Conservation (phyloP, 2,888 invertebrate genomes). For the Rotaria sp. region DNA sequence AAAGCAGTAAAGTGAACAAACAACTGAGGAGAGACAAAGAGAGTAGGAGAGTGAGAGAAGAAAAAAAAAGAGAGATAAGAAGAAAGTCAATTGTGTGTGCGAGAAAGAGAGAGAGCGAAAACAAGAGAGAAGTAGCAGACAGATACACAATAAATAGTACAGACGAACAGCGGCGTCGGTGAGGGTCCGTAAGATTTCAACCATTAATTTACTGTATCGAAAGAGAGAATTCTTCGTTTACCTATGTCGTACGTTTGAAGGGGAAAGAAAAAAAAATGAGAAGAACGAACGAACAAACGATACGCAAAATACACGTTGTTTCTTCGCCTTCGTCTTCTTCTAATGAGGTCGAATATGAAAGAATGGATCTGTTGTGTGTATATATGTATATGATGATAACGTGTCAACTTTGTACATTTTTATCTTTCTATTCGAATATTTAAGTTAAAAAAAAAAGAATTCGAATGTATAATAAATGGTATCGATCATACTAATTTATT, state of each 20-base stretch:
- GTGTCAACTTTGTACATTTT: background rate
- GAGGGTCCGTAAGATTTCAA: background rate
- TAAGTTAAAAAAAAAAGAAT: background rate
- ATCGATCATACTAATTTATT: conserved; percentile 7
- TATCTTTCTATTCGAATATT: background rate
- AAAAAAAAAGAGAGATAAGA: background rate
- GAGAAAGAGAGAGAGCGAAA: background rate
- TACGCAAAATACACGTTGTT: background rate
- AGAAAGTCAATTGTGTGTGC: background rate
- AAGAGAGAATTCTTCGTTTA: background rate
- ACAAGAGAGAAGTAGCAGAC: background rate
- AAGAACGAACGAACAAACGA: conserved; percentile 10
- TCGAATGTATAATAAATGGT: background rate
- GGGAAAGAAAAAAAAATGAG: background rate
- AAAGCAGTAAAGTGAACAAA: conserved; percentile 9
- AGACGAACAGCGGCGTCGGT: conserved; percentile 14
- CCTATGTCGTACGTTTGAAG: background rate
- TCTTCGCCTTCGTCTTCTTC: background rate
- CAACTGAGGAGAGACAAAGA: background rate
- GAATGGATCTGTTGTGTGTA: background rate
- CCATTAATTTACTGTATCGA: conserved; percentile 1
- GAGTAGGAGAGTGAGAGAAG: background rate
- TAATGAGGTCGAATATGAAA: conserved; percentile 1
- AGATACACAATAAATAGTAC: conserved; percentile 11
- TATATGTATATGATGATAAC: background rate